Evolutionary conservation across 2,113 vertebrate genomes (phyloP).

Genomic region (Alligator sinensis): DNA sequence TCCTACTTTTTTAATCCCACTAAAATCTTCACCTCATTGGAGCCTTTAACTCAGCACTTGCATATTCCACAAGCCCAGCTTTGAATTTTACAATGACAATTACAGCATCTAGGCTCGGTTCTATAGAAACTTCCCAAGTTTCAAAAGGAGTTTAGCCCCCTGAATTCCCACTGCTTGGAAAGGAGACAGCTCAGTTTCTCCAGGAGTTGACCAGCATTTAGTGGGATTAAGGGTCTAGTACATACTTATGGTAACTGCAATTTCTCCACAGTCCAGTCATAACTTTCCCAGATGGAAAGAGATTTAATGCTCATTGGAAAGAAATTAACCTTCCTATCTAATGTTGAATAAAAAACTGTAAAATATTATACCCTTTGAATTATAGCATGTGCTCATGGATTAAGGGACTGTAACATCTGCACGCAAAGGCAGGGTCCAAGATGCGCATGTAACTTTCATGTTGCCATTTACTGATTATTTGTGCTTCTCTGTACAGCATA

Average conservation of each 20-base stretch:
- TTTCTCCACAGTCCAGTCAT: accelerated
- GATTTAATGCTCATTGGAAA: neutral
- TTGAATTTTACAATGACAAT: slow-evolving; percentile 17
- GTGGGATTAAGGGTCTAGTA: neutral
- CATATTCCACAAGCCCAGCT: neutral
- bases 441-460: neutral
- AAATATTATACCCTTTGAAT: neutral
- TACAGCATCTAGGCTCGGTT: neutral
- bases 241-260: neutral
- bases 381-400: neutral
- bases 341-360: neutral
- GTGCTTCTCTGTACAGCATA: neutral
- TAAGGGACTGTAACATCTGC: neutral
- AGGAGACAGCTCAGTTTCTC: neutral
- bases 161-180: neutral
- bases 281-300: neutral
- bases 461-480: neutral
- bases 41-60: neutral
- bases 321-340: neutral
- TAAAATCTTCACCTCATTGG: neutral
- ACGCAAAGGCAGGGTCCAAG: neutral
- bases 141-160: neutral
- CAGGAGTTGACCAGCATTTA: neutral
- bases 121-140: neutral
- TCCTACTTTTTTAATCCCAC: neutral